phyloP scores from a whole-genome alignment of 2,888 invertebrate genomes.

The Caenorhabditis plicata region DNA sequence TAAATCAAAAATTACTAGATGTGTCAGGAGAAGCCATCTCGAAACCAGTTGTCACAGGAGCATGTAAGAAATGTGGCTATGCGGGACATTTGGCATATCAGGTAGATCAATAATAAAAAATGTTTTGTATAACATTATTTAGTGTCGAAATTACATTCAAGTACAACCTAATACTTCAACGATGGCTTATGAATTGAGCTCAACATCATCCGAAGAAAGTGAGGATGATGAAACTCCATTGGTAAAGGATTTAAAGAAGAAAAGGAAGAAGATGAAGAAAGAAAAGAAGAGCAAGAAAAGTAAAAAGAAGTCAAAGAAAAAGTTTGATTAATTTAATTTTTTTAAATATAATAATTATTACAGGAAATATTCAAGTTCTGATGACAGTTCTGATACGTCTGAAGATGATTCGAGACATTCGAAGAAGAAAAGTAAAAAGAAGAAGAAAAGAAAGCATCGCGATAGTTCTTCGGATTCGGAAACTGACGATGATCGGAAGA shows the following conservation, averaged over 20 bases:
- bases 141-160: constrained; percentile 68
- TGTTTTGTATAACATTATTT: constrained; percentile 9
- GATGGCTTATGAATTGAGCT: constrained; percentile 67
- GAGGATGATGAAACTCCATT: constrained; percentile 62
- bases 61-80: constrained; percentile 61
- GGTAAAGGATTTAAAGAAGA: constrained; percentile 11
- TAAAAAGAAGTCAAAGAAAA: constrained; percentile 19
- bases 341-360: too few species aligned
- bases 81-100: constrained; percentile 69
- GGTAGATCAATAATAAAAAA: constrained; percentile 30
- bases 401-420: constrained; percentile 4
- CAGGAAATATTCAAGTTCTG: too few species aligned
- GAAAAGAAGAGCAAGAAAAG: constrained; percentile 26
- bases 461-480: constrained; percentile 5
- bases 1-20: too few species aligned
- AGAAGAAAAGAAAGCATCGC: constrained; percentile 7
- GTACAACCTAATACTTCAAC: constrained; percentile 66
- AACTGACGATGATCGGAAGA: constrained; percentile 7
- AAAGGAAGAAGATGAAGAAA: constrained; percentile 26
- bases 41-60: constrained; percentile 49
- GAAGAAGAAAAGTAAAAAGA: constrained; percentile 10
- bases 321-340: constrained; percentile 23
- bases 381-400: constrained; percentile 1
- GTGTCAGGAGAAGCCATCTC: constrained; percentile 38
- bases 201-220: constrained; percentile 68